Base-by-base conservation (phyloP, 2,888 invertebrate genomes). In the Loripinus fragilis region DNA sequence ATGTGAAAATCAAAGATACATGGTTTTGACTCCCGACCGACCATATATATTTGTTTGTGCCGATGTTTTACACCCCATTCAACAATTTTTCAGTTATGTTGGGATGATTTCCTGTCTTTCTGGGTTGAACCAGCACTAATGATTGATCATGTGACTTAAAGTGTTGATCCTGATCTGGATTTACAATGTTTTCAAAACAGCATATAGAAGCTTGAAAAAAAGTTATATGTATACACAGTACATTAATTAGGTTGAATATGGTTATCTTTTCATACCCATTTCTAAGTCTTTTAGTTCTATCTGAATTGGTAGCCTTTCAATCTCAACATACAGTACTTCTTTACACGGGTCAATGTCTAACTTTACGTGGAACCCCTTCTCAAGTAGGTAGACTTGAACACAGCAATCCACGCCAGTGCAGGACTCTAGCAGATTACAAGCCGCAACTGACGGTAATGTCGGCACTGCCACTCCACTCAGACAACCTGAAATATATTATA, bases 341-440 rank as follows among this genome's bases (percentile, higher is more conserved):
- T 81, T 60, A 68, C 89, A 88, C 30, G 85, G 80, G 68, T 89
- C 85, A 1, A 89, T 48, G 52, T 84, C 74, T 7, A 88, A 65
- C n/a, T 76, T 76, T 35, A 82, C 70, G 38, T 84, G 78, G 67
- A 87, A 87, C 17, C 86, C 81, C 65, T 74, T 84, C 38, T 80
- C 78, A 10, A 87, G 48, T n/a, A 78, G 73, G 35, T 86, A 80
- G 1, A 87, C 80, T 50, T 81, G 74, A 17, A 87, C 52, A 77
- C 88, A 88, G 42, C 88, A 88, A 20, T 80, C 80, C 7, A 88
- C 76, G 28, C 83, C 81, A 12, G 86, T 84, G 64, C 88, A 88
- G 28, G 78, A 78, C 52, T 65, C 50, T n/a, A 50, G 38, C 30
- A 81, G 71, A 42, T 77, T 42, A 69, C 87, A 87, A 15, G 78